phyloP scores from a whole-genome alignment of 2,888 invertebrate species.

The Drosophila setosimentum region DNA sequence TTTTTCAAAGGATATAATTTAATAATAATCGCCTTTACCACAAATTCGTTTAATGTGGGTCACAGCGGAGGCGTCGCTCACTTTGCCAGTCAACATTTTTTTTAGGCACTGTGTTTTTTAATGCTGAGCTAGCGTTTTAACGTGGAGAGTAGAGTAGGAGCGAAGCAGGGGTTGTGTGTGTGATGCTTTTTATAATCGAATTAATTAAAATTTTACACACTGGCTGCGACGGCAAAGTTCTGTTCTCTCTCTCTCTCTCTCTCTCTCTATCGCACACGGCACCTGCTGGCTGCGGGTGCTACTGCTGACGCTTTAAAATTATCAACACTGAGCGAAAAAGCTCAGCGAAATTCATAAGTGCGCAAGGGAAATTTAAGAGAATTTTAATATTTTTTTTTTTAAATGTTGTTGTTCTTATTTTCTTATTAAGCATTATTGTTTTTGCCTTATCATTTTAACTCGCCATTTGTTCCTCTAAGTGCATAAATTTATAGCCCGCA shows the following conservation, averaged over 20 bases:
- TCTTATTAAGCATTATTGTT: not conserved
- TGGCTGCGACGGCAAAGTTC: conserved; percentile 35
- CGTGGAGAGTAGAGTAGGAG: not conserved
- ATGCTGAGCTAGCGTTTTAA: conserved; percentile 16
- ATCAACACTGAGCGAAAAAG: conserved; percentile 31
- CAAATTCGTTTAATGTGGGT: conserved; percentile 56
- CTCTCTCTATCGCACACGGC: not conserved
- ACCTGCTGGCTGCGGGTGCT: not conserved
- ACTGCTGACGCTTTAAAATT: conserved; percentile 11
- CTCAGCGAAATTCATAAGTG: not conserved
- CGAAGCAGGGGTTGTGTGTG: conserved; percentile 33
- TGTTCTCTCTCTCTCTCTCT: not conserved
- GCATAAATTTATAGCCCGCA: conserved; percentile 36
- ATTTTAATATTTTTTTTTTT: not conserved
- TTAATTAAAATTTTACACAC: conserved; percentile 75
- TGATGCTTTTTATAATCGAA: conserved; percentile 75
- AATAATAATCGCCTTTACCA: conserved; percentile 14
- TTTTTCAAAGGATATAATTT: conserved; percentile 20
- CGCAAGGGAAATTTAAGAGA: not conserved
- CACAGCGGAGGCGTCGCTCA: conserved; percentile 31
- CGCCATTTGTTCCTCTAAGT: conserved; percentile 4
- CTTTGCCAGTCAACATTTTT: conserved; percentile 4
- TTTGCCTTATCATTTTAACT: not conserved
- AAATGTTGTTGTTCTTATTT: not conserved
- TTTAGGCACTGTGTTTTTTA: not conserved